phyloP scores from a whole-genome alignment of 2,888 invertebrate genomes.

The Platycheirus rosarum region DNA sequence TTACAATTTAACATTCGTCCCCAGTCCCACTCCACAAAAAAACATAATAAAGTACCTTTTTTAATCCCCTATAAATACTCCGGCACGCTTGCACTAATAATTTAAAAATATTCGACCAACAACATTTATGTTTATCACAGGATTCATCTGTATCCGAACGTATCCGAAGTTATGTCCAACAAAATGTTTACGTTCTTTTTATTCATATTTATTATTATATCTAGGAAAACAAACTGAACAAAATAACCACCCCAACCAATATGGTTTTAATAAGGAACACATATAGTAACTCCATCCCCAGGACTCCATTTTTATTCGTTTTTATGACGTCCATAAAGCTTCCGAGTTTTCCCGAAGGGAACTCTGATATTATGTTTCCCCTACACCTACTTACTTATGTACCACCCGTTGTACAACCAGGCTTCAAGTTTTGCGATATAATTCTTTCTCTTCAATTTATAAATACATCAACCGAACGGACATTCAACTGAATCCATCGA shows the following conservation, averaged over 20 bases:
- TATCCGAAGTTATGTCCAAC: constrained; percentile 70
- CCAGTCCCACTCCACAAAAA: not conserved
- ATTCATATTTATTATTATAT: constrained; percentile 68
- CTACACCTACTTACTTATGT: constrained; percentile 2
- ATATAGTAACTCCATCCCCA: constrained; percentile 53
- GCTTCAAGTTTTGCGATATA: constrained; percentile 56
- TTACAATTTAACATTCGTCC: constrained; percentile 9
- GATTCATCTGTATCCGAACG: constrained; percentile 37
- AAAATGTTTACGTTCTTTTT: constrained; percentile 71
- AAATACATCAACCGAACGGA: constrained; percentile 61
- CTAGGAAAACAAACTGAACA: constrained; percentile 14
- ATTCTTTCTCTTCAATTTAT: constrained; percentile 59
- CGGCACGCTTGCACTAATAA: not conserved
- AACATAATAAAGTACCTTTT: not conserved
- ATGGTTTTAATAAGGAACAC: constrained; percentile 44
- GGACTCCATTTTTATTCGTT: constrained; percentile 38
- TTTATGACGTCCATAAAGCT: constrained; percentile 37
- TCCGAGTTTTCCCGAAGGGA: constrained; percentile 8
- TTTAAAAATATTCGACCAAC: constrained; percentile 40
- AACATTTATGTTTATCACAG: constrained; percentile 65
- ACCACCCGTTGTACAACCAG: constrained; percentile 19
- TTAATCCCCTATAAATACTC: constrained; percentile 18
- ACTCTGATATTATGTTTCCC: not conserved
- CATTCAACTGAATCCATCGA: constrained; percentile 59
- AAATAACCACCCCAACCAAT: constrained; percentile 36